These are phyloP conservation scores for Musca vetustissima DNA, from an alignment of 1,140 invertebrate species.

Conservation along the genomic window DNA sequence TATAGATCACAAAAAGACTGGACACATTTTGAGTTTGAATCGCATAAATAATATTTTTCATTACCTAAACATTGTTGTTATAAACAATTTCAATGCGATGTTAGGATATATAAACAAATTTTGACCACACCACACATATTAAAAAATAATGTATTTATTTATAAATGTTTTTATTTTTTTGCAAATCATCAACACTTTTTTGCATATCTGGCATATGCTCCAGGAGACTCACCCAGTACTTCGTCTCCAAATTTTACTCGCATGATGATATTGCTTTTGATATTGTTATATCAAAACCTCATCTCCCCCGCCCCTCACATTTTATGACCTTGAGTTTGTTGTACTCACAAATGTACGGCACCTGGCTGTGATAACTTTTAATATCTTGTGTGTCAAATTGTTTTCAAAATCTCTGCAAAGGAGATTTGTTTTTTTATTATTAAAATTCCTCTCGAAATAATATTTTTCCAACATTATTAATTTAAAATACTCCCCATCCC, in stretches of 20 bases:
- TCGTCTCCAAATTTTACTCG: background rate
- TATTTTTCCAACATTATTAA: no score
- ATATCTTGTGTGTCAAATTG: constrained; percentile 30
- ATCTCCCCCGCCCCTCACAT: no score
- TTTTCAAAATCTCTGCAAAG: background rate
- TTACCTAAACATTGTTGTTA: no score
- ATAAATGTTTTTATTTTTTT: constrained; percentile 5
- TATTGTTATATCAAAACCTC: no score
- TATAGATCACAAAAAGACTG: no score
- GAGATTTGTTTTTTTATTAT: no score
- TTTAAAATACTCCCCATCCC: no score
- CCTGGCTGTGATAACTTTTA: constrained; percentile 27
- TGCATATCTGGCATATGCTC: constrained; percentile 16
- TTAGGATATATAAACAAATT: background rate
- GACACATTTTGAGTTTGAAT: no score
- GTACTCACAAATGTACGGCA: background rate
- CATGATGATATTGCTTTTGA: no score
- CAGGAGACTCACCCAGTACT: constrained; percentile 1
- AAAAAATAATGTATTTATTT: background rate
- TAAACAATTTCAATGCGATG: no score
- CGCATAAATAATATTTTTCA: no score
- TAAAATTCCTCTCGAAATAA: no score
- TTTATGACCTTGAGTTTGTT: constrained; percentile 5
- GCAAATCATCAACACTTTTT: background rate
- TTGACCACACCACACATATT: background rate